Percentiles rank a stretch among this genome's conserved stretches.
Evolutionary conservation across 2,113 vertebrate species (phyloP).

Genomic region (Sialia sialis): DNA sequence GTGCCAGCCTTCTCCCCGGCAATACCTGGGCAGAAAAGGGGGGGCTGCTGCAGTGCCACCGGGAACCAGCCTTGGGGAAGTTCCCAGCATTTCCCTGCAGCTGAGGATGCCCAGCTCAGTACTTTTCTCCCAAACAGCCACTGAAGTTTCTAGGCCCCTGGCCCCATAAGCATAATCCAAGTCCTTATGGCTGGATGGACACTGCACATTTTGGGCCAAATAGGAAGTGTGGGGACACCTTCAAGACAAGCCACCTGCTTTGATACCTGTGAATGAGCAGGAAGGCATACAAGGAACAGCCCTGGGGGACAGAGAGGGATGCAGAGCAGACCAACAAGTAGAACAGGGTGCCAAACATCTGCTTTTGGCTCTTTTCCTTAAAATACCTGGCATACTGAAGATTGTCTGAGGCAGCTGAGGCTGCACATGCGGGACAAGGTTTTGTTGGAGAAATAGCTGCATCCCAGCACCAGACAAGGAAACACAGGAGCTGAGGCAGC

Average conservation of each 20-base stretch:
- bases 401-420: neutral
- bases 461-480: neutral
- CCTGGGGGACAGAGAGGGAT: neutral
- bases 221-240: accelerated
- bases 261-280: accelerated
- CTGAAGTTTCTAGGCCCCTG: accelerated
- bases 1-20: neutral
- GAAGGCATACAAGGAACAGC: neutral
- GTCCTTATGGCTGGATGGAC: neutral
- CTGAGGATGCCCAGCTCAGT: accelerated
- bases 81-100: too few relatives aligned
- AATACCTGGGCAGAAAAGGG: accelerated
- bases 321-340: neutral
- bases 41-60: accelerated
- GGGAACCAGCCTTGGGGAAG: accelerated
- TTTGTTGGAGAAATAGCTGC: neutral
- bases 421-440: accelerated
- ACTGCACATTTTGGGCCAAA: neutral
- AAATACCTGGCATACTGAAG: neutral
- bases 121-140: neutral
- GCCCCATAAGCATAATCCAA: accelerated
- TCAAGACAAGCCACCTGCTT: neutral
- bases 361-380: neutral
- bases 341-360: neutral
- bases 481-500: accelerated